Conservation (phyloP, 2,113 vertebrate genomes). For the Crotalus horridus region DNA sequence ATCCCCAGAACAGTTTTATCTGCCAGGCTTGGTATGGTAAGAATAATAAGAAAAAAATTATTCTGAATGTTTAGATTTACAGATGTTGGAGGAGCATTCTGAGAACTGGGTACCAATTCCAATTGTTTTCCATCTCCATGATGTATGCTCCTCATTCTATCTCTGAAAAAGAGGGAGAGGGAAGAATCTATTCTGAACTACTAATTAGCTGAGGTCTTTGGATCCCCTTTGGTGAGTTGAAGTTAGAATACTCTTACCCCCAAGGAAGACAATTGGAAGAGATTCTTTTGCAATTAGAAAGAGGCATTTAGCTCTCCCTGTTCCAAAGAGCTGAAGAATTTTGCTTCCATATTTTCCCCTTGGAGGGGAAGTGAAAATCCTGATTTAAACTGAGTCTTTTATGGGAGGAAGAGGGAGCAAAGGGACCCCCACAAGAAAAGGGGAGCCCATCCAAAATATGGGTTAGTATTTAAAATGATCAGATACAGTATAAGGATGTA, state of each 20-base stretch:
- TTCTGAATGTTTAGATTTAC: neutral
- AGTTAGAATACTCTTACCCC: neutral
- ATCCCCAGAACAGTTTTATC: neutral
- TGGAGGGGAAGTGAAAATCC: neutral
- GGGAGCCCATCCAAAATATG: neutral
- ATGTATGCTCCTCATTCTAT: neutral
- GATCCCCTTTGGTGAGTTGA: neutral
- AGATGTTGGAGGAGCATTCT: neutral
- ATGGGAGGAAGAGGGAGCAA: neutral
- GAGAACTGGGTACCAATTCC: neutral
- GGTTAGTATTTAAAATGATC: neutral
- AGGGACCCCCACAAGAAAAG: neutral
- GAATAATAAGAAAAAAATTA: neutral
- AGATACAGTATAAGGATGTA: neutral
- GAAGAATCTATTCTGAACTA: neutral
- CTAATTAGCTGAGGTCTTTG: neutral
- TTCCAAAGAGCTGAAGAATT: neutral
- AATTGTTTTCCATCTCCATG: neutral
- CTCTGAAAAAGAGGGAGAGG: neutral
- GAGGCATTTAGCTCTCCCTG: neutral
- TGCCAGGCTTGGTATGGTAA: neutral
- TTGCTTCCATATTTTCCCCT: neutral
- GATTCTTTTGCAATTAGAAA: neutral
- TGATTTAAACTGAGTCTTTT: neutral
- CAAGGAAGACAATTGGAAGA: neutral